Evolutionary conservation across 2,888 invertebrate genomes (phyloP).

Genomic region (Erpobdella octoculata): DNA sequence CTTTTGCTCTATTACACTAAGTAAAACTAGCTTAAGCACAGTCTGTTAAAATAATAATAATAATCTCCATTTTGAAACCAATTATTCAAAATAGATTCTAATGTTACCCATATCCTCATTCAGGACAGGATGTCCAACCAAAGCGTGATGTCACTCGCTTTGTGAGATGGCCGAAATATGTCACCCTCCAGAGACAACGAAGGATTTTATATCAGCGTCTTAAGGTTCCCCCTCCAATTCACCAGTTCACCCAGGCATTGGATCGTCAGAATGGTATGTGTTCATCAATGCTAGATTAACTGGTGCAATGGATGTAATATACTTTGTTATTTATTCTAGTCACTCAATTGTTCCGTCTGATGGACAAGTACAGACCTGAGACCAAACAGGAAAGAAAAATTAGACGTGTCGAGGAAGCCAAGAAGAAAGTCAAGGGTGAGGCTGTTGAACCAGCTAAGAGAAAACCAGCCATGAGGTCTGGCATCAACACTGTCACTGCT

Average conservation of each 20-base stretch:
- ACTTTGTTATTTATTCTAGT: slow-evolving; percentile 57
- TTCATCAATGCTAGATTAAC: background rate
- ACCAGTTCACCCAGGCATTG: slow-evolving; percentile 90
- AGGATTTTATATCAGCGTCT: slow-evolving; percentile 88
- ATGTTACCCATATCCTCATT: no score
- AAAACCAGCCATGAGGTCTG: slow-evolving; percentile 69
- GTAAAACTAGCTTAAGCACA: no score
- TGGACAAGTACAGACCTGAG: slow-evolving; percentile 96
- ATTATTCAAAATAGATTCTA: no score
- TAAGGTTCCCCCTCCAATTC: slow-evolving; percentile 96
- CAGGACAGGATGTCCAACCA: slow-evolving; percentile 96
- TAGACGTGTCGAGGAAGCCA: slow-evolving; percentile 79
- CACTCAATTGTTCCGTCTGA: slow-evolving; percentile 84
- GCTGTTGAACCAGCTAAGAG: slow-evolving; percentile 84
- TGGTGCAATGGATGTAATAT: background rate
- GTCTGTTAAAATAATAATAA: no score
- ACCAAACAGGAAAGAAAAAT: slow-evolving; percentile 81
- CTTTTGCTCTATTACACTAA: no score
- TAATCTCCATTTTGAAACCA: no score
- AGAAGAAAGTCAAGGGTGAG: slow-evolving; percentile 68
- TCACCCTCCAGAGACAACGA: slow-evolving; percentile 91
- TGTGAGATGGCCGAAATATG: slow-evolving; percentile 98
- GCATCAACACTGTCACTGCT: slow-evolving; percentile 57
- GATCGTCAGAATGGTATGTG: slow-evolving; percentile 86
- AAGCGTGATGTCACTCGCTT: slow-evolving; percentile 93